Evolutionary conservation across 37 sponge, comb jelly and placozoan genomes (phyloP).

Genomic region (Haliclona indistincta): DNA sequence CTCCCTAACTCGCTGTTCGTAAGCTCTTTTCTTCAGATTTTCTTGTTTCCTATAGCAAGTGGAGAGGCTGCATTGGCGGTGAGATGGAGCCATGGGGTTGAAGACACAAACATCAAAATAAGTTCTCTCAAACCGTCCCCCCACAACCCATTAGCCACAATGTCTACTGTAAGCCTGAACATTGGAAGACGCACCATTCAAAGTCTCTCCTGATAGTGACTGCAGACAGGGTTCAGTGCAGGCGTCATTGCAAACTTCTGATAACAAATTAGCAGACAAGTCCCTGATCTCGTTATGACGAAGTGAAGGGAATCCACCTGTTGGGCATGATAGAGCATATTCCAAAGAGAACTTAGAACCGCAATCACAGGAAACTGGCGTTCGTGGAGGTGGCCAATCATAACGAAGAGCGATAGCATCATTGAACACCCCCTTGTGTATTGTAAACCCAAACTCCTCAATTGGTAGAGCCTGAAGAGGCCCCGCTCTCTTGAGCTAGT

Average conservation of each 20-base stretch:
- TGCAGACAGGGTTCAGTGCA: neutral
- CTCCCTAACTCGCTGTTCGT: no score
- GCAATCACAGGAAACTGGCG: neutral
- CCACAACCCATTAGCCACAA: no score
- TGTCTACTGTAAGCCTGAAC: neutral
- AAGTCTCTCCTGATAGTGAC: neutral
- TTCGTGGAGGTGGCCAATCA: neutral
- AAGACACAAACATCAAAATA: neutral
- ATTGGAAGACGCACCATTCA: neutral
- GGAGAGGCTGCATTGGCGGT: no score
- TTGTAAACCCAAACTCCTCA: conserved; percentile 6
- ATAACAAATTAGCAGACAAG: neutral
- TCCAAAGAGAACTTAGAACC: neutral
- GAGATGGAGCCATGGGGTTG: neutral
- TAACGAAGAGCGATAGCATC: neutral
- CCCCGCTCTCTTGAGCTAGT: neutral
- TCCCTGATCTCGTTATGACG: conserved; percentile 19
- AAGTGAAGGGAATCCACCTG: conserved; percentile 1
- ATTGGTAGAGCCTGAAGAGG: neutral
- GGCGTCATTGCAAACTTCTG: neutral
- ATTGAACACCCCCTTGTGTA: neutral
- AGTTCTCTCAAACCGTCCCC: neutral
- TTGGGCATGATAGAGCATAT: conserved; percentile 13
- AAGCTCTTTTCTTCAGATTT: no score
- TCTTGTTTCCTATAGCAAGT: no score